A percentile compares a stretch with the other conserved stretches of the same genome.
phyloP scores from a whole-genome alignment of 2,113 vertebrate species.

The Abramis brama region DNA sequence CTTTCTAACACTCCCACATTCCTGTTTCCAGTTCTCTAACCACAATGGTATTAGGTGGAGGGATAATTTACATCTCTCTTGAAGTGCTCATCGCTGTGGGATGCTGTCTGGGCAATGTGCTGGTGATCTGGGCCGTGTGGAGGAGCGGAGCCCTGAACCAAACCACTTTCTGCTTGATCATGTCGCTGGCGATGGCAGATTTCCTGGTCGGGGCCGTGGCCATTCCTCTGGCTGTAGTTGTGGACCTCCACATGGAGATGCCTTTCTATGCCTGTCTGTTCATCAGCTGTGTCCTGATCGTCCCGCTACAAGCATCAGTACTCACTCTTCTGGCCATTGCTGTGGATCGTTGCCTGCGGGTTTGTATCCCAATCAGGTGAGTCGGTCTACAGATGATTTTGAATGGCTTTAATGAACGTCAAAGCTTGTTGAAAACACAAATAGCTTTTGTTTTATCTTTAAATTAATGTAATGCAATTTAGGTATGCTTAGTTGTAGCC shows the following conservation, averaged over 20 bases:
- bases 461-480: not conserved
- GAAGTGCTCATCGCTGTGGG: slow-evolving; percentile 70
- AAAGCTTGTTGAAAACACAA: not conserved
- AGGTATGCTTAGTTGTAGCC: too few relatives aligned
- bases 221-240: slow-evolving; percentile 79
- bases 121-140: slow-evolving; percentile 84
- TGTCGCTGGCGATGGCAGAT: slow-evolving; percentile 85
- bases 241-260: slow-evolving; percentile 66
- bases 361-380: slow-evolving; percentile 79
- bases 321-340: slow-evolving; percentile 84
- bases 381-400: not conserved
- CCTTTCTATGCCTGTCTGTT: slow-evolving; percentile 80
- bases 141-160: slow-evolving; percentile 65
- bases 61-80: not conserved
- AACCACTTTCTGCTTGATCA: slow-evolving; percentile 81
- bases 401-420: not conserved
- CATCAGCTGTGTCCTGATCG: slow-evolving; percentile 80
- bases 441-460: not conserved
- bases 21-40: too few relatives aligned
- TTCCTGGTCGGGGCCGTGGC: slow-evolving; percentile 80
- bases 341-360: slow-evolving; percentile 83
- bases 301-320: slow-evolving; percentile 81
- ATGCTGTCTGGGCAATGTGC: slow-evolving; percentile 79
- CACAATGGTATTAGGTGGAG: too few relatives aligned
- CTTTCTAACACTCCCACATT: too few relatives aligned